Evolutionary conservation across 2,113 vertebrate genomes (phyloP).

Genomic region (Electrona antarctica): DNA sequence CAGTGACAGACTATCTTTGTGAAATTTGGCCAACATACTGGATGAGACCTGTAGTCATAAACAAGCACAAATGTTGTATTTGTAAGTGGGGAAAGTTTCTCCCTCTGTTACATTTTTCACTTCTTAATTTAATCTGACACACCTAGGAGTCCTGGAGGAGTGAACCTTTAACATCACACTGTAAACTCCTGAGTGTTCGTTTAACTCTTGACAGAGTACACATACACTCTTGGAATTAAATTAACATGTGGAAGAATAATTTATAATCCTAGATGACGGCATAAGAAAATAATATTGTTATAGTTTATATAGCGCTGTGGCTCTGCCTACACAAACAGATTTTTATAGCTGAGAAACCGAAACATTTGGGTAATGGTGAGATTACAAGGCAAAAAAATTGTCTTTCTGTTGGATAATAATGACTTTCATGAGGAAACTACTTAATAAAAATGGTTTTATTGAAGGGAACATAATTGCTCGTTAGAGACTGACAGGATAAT

Average conservation of each 20-base stretch:
- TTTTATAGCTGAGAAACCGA: conserved; percentile 4
- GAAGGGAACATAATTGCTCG: conserved; percentile 12
- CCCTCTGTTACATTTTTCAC: neutral
- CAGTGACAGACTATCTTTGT: conserved; percentile 40
- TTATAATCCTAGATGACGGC: neutral
- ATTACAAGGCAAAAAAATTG: neutral
- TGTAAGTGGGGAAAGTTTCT: neutral
- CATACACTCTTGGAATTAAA: too few species aligned
- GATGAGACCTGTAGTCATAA: conserved; percentile 16
- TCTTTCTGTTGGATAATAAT: neutral
- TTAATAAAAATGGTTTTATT: neutral
- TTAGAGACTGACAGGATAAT: conserved; percentile 21
- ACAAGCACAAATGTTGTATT: conserved; percentile 28
- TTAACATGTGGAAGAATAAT: conserved; percentile 15
- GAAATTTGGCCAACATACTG: conserved; percentile 46
- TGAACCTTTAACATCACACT: neutral
- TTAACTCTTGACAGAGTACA: too few species aligned
- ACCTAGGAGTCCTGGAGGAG: conserved; percentile 21
- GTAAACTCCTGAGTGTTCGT: too few species aligned
- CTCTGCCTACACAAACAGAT: neutral
- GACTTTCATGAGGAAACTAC: neutral
- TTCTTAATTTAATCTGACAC: conserved; percentile 15
- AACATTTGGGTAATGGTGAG: neutral
- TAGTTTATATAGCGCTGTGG: neutral
- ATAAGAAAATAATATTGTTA: neutral